These are phyloP conservation scores for Tachycineta bicolor DNA, from an alignment of 2,113 vertebrate genomes.

Conservation along the genomic window DNA sequence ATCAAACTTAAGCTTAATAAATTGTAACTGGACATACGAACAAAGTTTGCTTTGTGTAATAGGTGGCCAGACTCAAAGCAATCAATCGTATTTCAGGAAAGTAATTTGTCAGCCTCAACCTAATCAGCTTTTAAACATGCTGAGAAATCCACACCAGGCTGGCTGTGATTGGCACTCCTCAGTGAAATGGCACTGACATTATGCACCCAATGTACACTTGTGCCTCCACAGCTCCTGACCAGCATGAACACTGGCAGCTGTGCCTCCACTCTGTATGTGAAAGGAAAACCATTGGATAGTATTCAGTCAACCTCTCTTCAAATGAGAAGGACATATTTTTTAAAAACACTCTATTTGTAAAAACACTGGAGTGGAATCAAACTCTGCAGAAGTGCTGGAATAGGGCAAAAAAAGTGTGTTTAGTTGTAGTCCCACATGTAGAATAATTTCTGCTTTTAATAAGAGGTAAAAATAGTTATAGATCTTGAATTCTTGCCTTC, in stretches of 20 bases:
- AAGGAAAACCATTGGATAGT: not conserved
- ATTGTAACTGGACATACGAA: not conserved
- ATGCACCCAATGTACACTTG: fast-evolving
- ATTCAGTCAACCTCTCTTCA: not conserved
- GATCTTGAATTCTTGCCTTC: not conserved
- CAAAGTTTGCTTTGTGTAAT: not conserved
- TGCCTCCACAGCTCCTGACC: not conserved
- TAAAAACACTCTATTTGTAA: not conserved
- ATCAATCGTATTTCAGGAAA: not conserved
- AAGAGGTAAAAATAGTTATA: constrained; percentile 19
- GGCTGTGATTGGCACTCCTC: not conserved
- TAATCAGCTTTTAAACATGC: not conserved
- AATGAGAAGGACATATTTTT: not conserved
- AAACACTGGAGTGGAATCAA: not conserved
- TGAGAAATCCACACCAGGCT: not conserved
- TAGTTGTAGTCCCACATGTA: not conserved
- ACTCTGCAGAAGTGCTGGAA: not conserved
- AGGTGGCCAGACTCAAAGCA: not conserved
- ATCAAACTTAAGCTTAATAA: not conserved
- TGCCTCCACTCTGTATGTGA: not conserved
- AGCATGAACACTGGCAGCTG: not conserved
- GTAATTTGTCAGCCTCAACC: not conserved
- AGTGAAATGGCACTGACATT: not conserved
- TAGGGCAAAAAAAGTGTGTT: not conserved
- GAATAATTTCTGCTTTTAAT: not conserved